Conservation (phyloP, 30 jellyfish, hydroid and myxozoan genomes). For the Morbakka virulenta region DNA sequence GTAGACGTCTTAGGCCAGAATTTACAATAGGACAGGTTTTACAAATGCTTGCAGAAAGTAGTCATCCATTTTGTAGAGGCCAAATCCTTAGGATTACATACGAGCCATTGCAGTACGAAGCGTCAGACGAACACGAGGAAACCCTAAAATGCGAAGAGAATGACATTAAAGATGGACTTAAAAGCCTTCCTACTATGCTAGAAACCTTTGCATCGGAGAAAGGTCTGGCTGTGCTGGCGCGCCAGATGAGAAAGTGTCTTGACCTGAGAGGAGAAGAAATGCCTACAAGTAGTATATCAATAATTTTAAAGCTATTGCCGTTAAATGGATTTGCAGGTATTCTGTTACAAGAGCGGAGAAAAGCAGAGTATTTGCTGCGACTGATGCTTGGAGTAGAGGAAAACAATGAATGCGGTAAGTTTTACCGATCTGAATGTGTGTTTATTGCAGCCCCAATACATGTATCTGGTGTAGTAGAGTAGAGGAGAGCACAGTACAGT, state of each 20-base stretch:
- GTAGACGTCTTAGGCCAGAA: constrained; percentile 47
- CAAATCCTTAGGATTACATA: neutral
- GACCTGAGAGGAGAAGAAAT: constrained; percentile 39
- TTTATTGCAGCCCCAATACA: too few species aligned
- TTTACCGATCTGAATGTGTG: neutral
- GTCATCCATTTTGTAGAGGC: neutral
- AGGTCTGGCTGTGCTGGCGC: constrained; percentile 74
- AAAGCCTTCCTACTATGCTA: constrained; percentile 58
- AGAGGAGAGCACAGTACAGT: constrained; percentile 10
- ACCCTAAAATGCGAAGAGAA: neutral
- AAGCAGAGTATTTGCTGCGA: constrained; percentile 80
- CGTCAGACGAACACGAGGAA: too few species aligned
- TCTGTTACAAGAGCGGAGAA: constrained; percentile 60
- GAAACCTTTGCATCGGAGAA: constrained; percentile 74
- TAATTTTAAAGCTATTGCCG: constrained; percentile 54
- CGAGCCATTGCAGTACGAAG: neutral
- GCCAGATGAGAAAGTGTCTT: constrained; percentile 29
- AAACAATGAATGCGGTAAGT: constrained; percentile 82
- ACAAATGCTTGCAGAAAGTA: constrained; percentile 11
- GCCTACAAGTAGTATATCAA: constrained; percentile 16
- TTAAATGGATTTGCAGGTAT: constrained; percentile 78
- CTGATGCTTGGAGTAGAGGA: constrained; percentile 92
- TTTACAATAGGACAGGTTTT: constrained; percentile 66
- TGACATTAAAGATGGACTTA: neutral
- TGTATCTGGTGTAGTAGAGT: constrained; percentile 1